Evolutionary conservation across 2,113 vertebrate species (phyloP), one percentile per base, ranked within the genome.

Genomic region (Oxygymnocypris stewartii): DNA sequence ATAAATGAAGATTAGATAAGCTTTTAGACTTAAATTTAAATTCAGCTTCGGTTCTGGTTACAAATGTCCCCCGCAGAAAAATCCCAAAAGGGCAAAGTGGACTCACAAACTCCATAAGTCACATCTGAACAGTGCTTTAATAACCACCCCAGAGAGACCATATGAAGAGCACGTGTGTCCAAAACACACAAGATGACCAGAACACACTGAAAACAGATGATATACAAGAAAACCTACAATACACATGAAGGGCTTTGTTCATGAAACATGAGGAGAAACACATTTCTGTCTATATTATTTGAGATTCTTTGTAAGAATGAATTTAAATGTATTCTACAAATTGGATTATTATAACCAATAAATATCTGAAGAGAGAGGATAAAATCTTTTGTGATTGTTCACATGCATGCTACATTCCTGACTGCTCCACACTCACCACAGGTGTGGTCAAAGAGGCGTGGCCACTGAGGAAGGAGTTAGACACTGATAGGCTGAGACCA

Each of bases 391-490:
- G 18, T 6, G 11, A 73, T 40, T 4, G 67, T 37, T 71, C 18
- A 18, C 67, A 37, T 67, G 63, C 16, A 6, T 14, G 2, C 16
- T 69, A 9, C 31, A 18, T 4, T n/a, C 81, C 44, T 13, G 67
- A 61, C 14, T 82, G 77, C 44, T 78, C 5, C 25, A 84, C 78
- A 99, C 98, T 99, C 97, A 99, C 98, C 98, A 96, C 96, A 90
- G 97, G 97, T 90, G 97, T 97, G 89, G 96, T 96, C 89, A 98
- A 94, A 92, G 95, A 97, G 91, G 96, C 95, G 90, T 98, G 97
- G 94, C 97, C 97, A 95, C 95, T 97, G 94, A 99, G 97, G 97
- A 97, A 98, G 96, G 97, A 97, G 95, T 97, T 97, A 98, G 98
- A 99, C 95, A 97, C 93, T 93, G 97, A 99, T 92, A 98, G 96